Conservation (phyloP, 2,888 invertebrate genomes). For the Stenurella melanura region DNA sequence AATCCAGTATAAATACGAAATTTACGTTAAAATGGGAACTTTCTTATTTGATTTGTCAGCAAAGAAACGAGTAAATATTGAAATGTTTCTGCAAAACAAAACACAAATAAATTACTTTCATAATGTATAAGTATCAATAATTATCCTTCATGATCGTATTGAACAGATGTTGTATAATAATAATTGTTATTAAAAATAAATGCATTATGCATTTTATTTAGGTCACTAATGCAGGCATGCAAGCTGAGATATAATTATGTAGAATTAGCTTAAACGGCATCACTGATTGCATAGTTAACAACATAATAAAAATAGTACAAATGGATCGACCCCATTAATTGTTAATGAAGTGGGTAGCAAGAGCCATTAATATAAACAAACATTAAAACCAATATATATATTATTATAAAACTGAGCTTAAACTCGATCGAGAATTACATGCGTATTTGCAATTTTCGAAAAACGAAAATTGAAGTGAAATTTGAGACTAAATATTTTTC, state of each 20-base stretch:
- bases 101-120: neutral
- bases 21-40: neutral
- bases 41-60: neutral
- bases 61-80: neutral
- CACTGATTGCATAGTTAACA: slow-evolving; percentile 4
- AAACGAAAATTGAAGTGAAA: no score
- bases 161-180: slow-evolving; percentile 4
- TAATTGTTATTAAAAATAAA: slow-evolving; percentile 14
- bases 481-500: no score
- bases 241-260: slow-evolving; percentile 1
- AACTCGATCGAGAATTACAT: no score
- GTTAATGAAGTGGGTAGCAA: neutral
- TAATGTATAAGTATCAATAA: neutral
- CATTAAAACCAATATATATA: no score
- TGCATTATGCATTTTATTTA: slow-evolving; percentile 18
- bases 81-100: neutral
- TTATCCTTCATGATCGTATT: neutral
- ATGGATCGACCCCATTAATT: neutral
- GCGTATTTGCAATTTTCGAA: no score
- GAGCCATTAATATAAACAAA: neutral
- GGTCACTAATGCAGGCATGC: slow-evolving; percentile 14
- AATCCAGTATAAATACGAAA: neutral
- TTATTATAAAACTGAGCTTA: no score
- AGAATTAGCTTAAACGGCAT: neutral
- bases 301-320: neutral